These are phyloP conservation scores for Melanotaenia parkinsoni DNA, from an alignment of 2,797 vertebrate genomes.

Conservation along the genomic window DNA sequence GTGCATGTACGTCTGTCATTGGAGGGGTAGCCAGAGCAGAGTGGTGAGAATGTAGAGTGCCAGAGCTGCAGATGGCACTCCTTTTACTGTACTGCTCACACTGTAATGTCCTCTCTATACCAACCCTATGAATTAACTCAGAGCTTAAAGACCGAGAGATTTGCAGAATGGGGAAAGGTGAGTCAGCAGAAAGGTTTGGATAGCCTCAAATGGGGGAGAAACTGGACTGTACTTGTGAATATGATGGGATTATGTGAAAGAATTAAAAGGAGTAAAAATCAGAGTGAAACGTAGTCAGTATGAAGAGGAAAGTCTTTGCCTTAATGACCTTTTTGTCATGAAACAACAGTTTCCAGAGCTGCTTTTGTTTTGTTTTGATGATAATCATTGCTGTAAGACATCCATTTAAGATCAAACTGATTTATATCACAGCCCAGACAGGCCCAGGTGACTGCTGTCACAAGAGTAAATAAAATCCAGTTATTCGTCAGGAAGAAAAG, in stretches of 20 bases:
- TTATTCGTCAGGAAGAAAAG: conserved; percentile 51
- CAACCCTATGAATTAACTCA: conserved; percentile 21
- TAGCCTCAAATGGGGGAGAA: conserved; percentile 33
- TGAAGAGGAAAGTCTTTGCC: conserved; percentile 15
- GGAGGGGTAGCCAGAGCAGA: conserved; percentile 46
- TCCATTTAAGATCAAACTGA: conserved; percentile 53
- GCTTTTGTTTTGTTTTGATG: conserved; percentile 6
- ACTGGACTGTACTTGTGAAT: conserved; percentile 50
- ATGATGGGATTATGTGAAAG: conserved; percentile 44
- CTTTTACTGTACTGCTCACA: conserved; percentile 71
- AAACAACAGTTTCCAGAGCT: conserved; percentile 16
- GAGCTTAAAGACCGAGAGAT: conserved; percentile 26
- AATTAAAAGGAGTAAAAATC: conserved; percentile 13
- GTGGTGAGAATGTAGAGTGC: conserved; percentile 49
- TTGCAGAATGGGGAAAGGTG: conserved; percentile 32
- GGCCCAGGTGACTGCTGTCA: conserved; percentile 60
- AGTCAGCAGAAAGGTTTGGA: conserved; percentile 31
- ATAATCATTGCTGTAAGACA: conserved; percentile 39
- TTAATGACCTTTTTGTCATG: conserved; percentile 33
- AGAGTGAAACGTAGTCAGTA: conserved; percentile 19
- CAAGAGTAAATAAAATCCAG: conserved; percentile 61
- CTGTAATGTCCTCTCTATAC: conserved; percentile 36
- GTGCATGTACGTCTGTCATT: conserved; percentile 46
- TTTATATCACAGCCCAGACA: conserved; percentile 57
- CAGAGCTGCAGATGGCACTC: conserved; percentile 82